Conservation (phyloP, 2,888 invertebrate genomes). For the Nomada fabriciana region DNA sequence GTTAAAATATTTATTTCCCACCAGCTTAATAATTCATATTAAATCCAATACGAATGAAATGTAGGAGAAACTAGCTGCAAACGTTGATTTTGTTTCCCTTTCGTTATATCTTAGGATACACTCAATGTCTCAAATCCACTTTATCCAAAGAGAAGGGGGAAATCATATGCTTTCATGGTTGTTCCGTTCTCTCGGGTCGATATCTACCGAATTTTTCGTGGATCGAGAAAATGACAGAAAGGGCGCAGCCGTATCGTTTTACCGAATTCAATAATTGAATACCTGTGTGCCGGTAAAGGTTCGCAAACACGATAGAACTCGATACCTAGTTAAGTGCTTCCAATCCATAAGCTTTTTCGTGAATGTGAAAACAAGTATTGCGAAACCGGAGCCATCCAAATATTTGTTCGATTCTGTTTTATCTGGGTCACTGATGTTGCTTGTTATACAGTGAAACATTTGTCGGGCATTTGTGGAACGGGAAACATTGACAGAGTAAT, state of each 20-base stretch:
- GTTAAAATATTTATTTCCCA: too few species aligned
- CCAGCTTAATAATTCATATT: too few species aligned
- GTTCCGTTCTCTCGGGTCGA: background rate
- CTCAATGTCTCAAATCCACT: too few species aligned
- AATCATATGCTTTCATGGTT: background rate
- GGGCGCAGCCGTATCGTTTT: background rate
- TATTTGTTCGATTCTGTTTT: conserved; percentile 49
- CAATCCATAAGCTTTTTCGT: background rate
- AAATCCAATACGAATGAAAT: too few species aligned
- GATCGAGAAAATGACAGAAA: background rate
- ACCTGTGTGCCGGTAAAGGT: too few species aligned
- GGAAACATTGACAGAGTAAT: too few species aligned
- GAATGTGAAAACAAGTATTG: conserved; percentile 28
- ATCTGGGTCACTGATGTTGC: conserved; percentile 39
- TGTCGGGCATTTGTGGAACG: too few species aligned
- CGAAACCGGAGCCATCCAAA: conserved; percentile 36
- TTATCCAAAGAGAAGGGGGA: too few species aligned
- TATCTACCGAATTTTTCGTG: background rate
- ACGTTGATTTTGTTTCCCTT: background rate
- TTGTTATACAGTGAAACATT: too few species aligned
- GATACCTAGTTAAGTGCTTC: conserved; percentile 1
- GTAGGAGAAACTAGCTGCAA: too few species aligned
- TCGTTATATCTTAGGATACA: background rate
- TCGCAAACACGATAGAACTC: background rate
- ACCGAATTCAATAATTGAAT: background rate